Evolutionary conservation across 2,888 invertebrate genomes (phyloP).

Genomic region (Xanthorhoe spadicearia): DNA sequence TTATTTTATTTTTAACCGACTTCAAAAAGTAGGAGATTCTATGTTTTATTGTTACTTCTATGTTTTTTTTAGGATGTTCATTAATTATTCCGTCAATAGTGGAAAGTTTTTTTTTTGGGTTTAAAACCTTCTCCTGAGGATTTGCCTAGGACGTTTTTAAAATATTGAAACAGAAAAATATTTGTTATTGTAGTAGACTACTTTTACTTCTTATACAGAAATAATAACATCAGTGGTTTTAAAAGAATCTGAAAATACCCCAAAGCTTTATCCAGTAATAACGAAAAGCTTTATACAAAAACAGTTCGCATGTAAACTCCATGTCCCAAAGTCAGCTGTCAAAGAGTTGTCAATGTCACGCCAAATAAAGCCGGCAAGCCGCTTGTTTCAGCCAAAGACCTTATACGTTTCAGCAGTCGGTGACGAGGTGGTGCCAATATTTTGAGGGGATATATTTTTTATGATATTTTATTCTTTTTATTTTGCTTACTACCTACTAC

Average conservation of each 20-base stretch:
- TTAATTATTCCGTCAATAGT: too few relatives aligned
- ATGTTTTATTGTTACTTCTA: too few relatives aligned
- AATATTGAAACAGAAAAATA: too few relatives aligned
- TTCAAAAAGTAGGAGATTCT: too few relatives aligned
- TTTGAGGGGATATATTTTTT: not conserved
- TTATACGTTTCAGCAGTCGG: slow-evolving; percentile 4
- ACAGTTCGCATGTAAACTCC: not conserved
- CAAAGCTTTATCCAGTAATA: not conserved
- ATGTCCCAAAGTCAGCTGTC: slow-evolving; percentile 12
- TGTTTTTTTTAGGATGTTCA: too few relatives aligned
- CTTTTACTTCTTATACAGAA: too few relatives aligned
- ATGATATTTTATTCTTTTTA: not conserved
- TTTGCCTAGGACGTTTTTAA: too few relatives aligned
- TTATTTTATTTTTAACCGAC: slow-evolving; percentile 20
- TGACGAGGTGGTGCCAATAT: slow-evolving; percentile 14
- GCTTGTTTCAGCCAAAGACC: too few relatives aligned
- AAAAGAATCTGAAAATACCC: not conserved
- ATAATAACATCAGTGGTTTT: not conserved
- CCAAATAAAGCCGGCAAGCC: slow-evolving; percentile 16
- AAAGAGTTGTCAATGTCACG: slow-evolving; percentile 17
- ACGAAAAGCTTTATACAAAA: not conserved
- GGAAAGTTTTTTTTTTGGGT: too few relatives aligned
- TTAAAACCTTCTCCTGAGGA: too few relatives aligned
- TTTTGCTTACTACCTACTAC: not conserved
- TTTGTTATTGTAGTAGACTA: too few relatives aligned